phyloP scores from a whole-genome alignment of 1,140 invertebrate genomes.

The Drosophila jambulina region DNA sequence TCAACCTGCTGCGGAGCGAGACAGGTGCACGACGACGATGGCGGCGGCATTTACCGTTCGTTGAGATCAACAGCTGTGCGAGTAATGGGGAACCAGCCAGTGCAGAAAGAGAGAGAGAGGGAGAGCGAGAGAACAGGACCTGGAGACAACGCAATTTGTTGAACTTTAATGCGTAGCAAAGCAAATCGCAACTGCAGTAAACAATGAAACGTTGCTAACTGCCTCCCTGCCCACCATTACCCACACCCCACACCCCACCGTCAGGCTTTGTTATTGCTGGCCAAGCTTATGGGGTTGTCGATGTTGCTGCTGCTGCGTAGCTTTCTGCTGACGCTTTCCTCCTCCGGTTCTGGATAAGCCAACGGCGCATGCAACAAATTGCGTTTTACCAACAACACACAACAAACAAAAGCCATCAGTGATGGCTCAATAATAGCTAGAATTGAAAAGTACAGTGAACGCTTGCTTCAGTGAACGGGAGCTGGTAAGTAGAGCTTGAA shows the following conservation, averaged over 20 bases:
- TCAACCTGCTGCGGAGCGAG: constrained; percentile 54
- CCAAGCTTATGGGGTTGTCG: constrained; percentile 26
- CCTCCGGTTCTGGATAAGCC: constrained; percentile 21
- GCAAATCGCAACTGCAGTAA: constrained; percentile 41
- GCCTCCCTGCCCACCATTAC: neutral
- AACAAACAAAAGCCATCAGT: constrained; percentile 10
- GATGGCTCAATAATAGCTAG: constrained; percentile 6
- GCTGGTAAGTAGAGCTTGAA: no score
- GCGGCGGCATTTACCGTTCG: constrained; percentile 53
- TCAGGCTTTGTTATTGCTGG: constrained; percentile 34
- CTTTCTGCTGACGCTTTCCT: constrained; percentile 20
- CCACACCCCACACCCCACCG: neutral
- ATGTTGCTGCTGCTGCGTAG: constrained; percentile 39
- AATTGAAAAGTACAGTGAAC: neutral
- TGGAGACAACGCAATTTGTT: constrained; percentile 56
- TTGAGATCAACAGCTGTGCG: constrained; percentile 63
- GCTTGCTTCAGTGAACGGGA: neutral
- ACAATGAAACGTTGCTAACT: constrained; percentile 44
- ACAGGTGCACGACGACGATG: constrained; percentile 55
- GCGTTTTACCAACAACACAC: constrained; percentile 41
- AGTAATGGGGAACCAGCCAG: constrained; percentile 23
- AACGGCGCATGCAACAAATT: constrained; percentile 56
- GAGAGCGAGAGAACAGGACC: constrained; percentile 10
- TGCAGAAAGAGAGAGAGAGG: constrained; percentile 5
- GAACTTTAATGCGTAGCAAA: constrained; percentile 61